Base-by-base conservation (phyloP, 2,797 vertebrate species). In the Coregonus ussuriensis region DNA sequence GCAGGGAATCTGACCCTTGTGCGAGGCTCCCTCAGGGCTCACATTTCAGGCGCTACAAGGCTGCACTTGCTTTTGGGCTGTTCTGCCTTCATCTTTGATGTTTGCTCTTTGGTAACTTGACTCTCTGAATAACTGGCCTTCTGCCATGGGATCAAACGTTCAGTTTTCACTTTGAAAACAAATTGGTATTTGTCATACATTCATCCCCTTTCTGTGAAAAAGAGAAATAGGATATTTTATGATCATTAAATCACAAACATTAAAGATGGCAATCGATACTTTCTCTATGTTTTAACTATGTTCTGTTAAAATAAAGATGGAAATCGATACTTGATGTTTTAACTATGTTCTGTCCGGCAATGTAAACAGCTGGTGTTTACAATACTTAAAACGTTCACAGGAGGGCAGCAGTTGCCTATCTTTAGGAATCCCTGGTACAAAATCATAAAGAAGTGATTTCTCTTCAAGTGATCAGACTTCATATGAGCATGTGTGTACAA, bases 1-100 rank as follows among this genome's bases (percentile, higher is more conserved):
- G 84, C 68, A 13, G 88, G 91, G 85, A 93, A 94, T 88, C 82
- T 86, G 91, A 95, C 81, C 86, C 87, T 35, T 15, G 79, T 63
- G 82, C 56, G 16, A 79, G 83, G 69, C 78, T 84, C 78, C 74
- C 84, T 83, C 78, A 13, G 72, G 72, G 85, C 85, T 95, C 93
- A 79, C 0, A 74, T 95, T 93, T 91, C 94, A 91, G 72, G 83
- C 66, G 16, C 41, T 75, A 54, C 76, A 76, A 59, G 69, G 75
- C 82, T 68, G 79, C 78, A 1, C 71, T 81, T 72, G 76, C 76
- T 79, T 80, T 85, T 74, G 74, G 79, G 74, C 81, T 77, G 67
- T 33, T 77, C 75, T 62, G 41, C 74, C 77, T 52, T 84, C 78
- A 81, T 84, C 75, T 89, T 82, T 87, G 79, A 88, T 81, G 77